Evolutionary conservation across 2,888 invertebrate genomes (phyloP).

Genomic region (Euproctis similis): DNA sequence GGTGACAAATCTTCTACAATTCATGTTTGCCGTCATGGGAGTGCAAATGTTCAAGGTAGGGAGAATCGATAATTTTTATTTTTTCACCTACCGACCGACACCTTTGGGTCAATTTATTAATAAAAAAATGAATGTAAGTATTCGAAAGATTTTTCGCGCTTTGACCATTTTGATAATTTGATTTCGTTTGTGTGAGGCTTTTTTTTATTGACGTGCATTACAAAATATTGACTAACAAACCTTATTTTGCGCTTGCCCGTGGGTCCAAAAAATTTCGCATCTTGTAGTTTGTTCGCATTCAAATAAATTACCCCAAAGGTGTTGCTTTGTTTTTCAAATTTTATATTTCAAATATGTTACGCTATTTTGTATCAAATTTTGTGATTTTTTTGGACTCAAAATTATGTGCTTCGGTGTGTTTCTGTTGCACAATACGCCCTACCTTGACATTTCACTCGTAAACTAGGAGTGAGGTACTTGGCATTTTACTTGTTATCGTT

Average conservation of each 20-base stretch:
- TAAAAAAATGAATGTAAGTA: constrained; percentile 45
- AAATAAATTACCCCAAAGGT: constrained; percentile 67
- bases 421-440: constrained; percentile 62
- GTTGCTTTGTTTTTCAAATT: constrained; percentile 43
- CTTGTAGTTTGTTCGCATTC: constrained; percentile 35
- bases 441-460: constrained; percentile 70
- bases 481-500: constrained; percentile 35
- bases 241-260: constrained; percentile 44
- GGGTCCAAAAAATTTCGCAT: constrained; percentile 65
- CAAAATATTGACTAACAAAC: constrained; percentile 46
- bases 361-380: constrained; percentile 21
- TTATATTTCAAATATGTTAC: too few species aligned
- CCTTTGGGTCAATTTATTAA: constrained; percentile 60
- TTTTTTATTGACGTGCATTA: constrained; percentile 27
- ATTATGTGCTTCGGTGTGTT: constrained; percentile 55
- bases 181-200: constrained; percentile 59
- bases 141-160: constrained; percentile 21
- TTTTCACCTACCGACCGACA: constrained; percentile 40
- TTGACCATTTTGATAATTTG: constrained; percentile 34
- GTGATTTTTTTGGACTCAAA: constrained; percentile 67
- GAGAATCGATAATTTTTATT: constrained; percentile 29
- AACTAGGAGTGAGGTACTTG: constrained; percentile 61
- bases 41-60: constrained; percentile 99
- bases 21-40: constrained; percentile 99
- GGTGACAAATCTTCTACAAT: constrained; percentile 99